Conservation (phyloP, 92 coral and sea anemone genomes). For the Zoanthus solanderi region DNA sequence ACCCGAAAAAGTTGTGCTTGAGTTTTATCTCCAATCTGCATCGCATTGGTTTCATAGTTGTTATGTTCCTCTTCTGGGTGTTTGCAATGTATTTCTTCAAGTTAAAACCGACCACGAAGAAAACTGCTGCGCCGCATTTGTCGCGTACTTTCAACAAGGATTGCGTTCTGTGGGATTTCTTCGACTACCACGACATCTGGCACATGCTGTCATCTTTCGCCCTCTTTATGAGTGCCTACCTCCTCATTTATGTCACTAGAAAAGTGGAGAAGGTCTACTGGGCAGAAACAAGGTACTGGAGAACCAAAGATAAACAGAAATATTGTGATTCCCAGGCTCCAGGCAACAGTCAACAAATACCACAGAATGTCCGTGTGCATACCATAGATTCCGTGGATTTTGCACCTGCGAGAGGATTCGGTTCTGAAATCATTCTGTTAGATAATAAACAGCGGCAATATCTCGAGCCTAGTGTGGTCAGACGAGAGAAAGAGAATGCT, state of each 20-base stretch:
- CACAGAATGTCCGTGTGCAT: not conserved
- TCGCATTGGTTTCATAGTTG: slow-evolving; percentile 68
- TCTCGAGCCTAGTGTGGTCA: not conserved
- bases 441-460: not conserved
- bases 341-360: not conserved
- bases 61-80: slow-evolving; percentile 85
- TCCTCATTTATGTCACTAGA: slow-evolving; percentile 83
- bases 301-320: slow-evolving; percentile 21
- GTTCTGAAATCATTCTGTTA: not conserved
- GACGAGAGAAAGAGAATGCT: slow-evolving; percentile 22
- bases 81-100: slow-evolving; percentile 94
- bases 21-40: slow-evolving; percentile 63
- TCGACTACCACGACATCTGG: slow-evolving; percentile 99
- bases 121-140: slow-evolving; percentile 78
- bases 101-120: slow-evolving; percentile 80
- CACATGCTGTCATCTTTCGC: slow-evolving; percentile 98
- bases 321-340: not conserved
- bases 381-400: not conserved
- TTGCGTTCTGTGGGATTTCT: slow-evolving; percentile 94
- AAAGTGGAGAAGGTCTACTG: slow-evolving; percentile 75
- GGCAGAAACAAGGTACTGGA: slow-evolving; percentile 73
- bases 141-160: slow-evolving; percentile 83
- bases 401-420: not conserved
- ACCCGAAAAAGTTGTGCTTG: slow-evolving; percentile 32
- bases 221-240: slow-evolving; percentile 85